These are phyloP conservation scores for Eurytoma californica DNA, from an alignment of 2,888 invertebrate genomes.

Conservation along the genomic window DNA sequence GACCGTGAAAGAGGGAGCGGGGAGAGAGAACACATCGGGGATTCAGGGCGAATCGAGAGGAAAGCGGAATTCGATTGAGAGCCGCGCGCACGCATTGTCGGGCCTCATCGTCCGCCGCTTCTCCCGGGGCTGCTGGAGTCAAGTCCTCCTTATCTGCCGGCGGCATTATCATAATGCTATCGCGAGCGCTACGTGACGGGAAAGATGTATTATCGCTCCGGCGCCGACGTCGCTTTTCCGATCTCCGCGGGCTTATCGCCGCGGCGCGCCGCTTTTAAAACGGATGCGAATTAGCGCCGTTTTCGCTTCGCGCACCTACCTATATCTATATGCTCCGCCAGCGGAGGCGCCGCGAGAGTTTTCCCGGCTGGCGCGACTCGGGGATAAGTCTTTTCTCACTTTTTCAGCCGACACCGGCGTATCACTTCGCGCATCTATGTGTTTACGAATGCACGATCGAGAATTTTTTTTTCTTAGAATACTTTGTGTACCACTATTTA, in stretches of 20 bases:
- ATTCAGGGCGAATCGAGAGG: conserved; percentile 53
- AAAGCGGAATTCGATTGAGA: conserved; percentile 59
- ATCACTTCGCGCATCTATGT: background rate
- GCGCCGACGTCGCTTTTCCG: conserved; percentile 1
- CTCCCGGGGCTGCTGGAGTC: conserved; percentile 47
- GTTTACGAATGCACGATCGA: too few species aligned
- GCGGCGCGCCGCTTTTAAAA: conserved; percentile 53
- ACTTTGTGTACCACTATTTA: too few species aligned
- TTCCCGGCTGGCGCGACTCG: conserved; percentile 1
- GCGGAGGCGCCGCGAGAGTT: background rate
- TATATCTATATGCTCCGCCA: background rate
- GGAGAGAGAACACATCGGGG: conserved; percentile 46
- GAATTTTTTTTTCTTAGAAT: too few species aligned
- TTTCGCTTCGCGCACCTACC: conserved; percentile 23
- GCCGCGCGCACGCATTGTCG: conserved; percentile 56
- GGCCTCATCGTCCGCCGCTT: conserved; percentile 65
- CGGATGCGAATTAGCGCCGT: conserved; percentile 54
- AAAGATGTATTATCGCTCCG: conserved; percentile 69
- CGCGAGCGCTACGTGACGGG: conserved; percentile 70
- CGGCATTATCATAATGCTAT: conserved; percentile 72
- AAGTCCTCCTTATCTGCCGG: conserved; percentile 69
- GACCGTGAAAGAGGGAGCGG: background rate
- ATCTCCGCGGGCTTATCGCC: conserved; percentile 60
- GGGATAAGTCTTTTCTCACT: too few species aligned
- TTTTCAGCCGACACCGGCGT: background rate